Evolutionary conservation across 2,113 vertebrate species (phyloP).

Genomic region (Marcusenius ussheri): DNA sequence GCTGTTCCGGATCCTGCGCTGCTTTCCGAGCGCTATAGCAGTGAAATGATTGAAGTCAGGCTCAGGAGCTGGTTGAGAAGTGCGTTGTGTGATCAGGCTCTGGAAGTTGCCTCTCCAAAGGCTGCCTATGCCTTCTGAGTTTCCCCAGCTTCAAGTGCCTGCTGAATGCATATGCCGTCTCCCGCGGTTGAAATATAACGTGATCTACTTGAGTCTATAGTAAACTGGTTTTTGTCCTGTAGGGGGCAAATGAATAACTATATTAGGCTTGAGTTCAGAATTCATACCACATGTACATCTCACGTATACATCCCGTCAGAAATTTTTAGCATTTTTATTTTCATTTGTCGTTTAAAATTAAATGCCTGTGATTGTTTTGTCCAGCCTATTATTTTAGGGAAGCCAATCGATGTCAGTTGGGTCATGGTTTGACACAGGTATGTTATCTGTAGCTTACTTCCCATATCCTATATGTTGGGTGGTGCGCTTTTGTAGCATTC

Average conservation of each 20-base stretch:
- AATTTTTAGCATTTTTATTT: neutral
- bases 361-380: neutral
- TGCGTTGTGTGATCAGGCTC: neutral
- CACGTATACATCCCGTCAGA: neutral
- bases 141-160: neutral
- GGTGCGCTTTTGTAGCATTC: neutral
- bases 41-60: neutral
- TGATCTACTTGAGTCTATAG: neutral
- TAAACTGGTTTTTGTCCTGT: neutral
- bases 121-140: neutral
- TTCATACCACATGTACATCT: neutral
- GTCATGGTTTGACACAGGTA: neutral
- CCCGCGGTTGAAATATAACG: neutral
- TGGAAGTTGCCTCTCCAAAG: neutral
- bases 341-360: neutral
- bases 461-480: neutral
- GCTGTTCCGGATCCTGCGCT: neutral
- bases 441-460: neutral
- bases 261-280: neutral
- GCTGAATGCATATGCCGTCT: neutral
- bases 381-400: neutral
- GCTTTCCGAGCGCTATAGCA: neutral
- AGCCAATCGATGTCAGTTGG: neutral
- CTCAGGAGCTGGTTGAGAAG: neutral
- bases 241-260: neutral